Base-by-base conservation (phyloP, 2,113 vertebrate species). In the Oncorhynchus nerka region DNA sequence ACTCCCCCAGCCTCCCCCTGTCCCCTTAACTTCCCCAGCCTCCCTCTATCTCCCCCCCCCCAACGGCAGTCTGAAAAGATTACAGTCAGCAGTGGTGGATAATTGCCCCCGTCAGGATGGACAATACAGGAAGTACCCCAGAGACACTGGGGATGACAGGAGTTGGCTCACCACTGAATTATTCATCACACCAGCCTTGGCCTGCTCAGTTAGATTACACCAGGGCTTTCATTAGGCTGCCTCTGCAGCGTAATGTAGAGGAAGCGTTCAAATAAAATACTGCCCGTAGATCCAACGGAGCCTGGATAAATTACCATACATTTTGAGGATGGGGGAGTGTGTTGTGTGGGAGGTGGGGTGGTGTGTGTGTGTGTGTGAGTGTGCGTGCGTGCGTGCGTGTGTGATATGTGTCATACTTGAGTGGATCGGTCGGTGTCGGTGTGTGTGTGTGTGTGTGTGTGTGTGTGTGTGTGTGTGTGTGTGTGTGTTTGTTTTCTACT, bases 1-100 rank as follows among this genome's bases (percentile, higher is more conserved):
- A 0, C 34, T 39, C 6, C 34, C 34, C 34, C 34, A 64, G 12
- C 22, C 24, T 64, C 61, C 61, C 61, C 61, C 80, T 84, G 19
- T 15, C 48, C 88, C 75, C 79, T 26, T 32, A 32, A 5, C 30
- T 32, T 5, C 5, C 30, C 30, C 30, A 1, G 1, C 4, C 30
- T 4, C 4, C 30, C 30, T 1, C 30, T 5, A 5, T 0, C 4
- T 1, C 5, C 30, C 30, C 30, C 30, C 11, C 49, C 13, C 49
- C 91, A 94, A 91, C 89, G 92, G 86, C 90, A 72, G 32, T 72
- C 74, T 88, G 26, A 78, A 89, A 89, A 94, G 92, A 94, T 93
- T 95, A 94, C 93, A 94, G 92, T 94, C 93, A 81, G 88, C 91
- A 85, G 91, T 28, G 92, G 91, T 91, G 93, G 90, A 93, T 95